These are phyloP conservation scores for Acestrorhynchus altus DNA, from an alignment of 2,797 vertebrate species.

Conservation along the genomic window DNA sequence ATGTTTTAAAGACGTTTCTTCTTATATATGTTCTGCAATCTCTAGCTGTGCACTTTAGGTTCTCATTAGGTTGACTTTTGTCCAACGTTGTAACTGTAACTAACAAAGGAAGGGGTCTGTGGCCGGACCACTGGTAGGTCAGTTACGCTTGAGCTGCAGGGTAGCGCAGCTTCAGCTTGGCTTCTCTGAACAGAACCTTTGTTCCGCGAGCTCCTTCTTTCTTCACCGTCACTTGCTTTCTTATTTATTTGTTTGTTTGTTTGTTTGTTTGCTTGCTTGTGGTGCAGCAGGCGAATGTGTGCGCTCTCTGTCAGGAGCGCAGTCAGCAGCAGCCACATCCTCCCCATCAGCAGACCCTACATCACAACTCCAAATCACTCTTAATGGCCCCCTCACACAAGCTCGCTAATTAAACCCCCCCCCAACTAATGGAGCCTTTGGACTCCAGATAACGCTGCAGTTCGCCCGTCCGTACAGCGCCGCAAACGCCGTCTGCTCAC, in stretches of 20 bases:
- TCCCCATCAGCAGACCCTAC: constrained; percentile 76
- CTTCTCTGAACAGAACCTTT: not conserved
- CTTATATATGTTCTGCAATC: no score
- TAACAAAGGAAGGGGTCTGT: not conserved
- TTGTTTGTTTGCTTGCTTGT: constrained; percentile 44
- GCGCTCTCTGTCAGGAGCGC: constrained; percentile 44
- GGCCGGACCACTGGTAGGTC: not conserved
- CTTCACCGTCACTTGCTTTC: not conserved
- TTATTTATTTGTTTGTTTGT: not conserved
- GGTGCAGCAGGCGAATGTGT: constrained; percentile 26
- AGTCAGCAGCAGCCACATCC: constrained; percentile 68
- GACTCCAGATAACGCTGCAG: constrained; percentile 80
- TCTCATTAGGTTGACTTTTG: not conserved
- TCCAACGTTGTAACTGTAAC: constrained; percentile 57
- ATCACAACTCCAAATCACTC: constrained; percentile 73
- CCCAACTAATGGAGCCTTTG: constrained; percentile 80
- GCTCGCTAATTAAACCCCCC: constrained; percentile 80
- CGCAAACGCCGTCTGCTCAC: constrained; percentile 49
- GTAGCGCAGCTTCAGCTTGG: not conserved
- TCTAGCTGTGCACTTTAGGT: not conserved
- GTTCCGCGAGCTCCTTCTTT: not conserved
- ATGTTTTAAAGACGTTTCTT: no score
- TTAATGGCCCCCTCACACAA: constrained; percentile 80
- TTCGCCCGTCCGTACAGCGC: constrained; percentile 73
- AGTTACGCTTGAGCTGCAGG: not conserved